These are phyloP conservation scores for Muscidifurax raptorellus DNA, from an alignment of 1,140 invertebrate species.

Conservation along the genomic window DNA sequence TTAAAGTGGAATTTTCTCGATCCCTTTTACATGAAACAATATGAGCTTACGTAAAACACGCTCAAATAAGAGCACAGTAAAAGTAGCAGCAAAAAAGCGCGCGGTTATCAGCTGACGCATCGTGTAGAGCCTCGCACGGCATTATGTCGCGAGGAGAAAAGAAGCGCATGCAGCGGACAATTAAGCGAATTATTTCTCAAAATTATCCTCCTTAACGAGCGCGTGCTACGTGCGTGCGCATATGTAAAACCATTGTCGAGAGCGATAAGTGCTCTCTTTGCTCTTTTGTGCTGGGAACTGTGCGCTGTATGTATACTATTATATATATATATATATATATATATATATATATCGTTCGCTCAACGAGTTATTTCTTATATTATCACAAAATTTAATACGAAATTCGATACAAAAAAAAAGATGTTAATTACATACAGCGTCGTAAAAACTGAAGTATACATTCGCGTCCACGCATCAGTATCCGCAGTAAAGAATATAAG, in stretches of 20 bases:
- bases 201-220: slow-evolving; percentile 18
- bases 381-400: neutral
- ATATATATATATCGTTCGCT: no score
- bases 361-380: no score
- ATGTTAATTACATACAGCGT: neutral
- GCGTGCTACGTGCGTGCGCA: neutral
- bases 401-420: neutral
- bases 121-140: neutral
- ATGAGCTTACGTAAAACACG: no score
- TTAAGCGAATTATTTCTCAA: slow-evolving; percentile 22
- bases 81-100: neutral
- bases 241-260: neutral
- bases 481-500: no score
- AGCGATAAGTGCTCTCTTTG: neutral
- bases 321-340: no score
- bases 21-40: no score
- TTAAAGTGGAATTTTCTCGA: no score
- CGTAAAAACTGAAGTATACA: no score
- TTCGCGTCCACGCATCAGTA: no score
- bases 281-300: neutral
- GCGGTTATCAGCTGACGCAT: neutral
- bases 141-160: neutral
- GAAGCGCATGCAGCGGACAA: neutral
- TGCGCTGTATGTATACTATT: no score
- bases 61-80: no score